These are phyloP conservation scores for Drosophila tristis DNA, from an alignment of 1,140 invertebrate genomes.

Conservation along the genomic window DNA sequence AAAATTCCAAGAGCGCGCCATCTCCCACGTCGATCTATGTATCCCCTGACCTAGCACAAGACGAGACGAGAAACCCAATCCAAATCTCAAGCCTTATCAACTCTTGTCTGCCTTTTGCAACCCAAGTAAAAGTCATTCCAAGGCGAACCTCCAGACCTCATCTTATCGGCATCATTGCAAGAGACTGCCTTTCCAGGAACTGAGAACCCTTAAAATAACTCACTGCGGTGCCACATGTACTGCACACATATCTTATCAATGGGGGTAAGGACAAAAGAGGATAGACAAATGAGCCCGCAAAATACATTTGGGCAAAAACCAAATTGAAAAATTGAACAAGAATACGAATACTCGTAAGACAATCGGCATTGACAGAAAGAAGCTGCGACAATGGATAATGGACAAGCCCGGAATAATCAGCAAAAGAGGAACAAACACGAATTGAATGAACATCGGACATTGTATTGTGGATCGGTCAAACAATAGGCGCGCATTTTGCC, in stretches of 20 bases:
- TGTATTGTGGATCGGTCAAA: constrained; percentile 23
- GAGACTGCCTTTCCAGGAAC: constrained; percentile 42
- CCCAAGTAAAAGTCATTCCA: constrained; percentile 23
- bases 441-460: constrained; percentile 61
- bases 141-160: constrained; percentile 4
- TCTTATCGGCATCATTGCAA: constrained; percentile 47
- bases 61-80: background rate
- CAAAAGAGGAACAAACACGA: constrained; percentile 56
- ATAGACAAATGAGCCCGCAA: constrained; percentile 57
- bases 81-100: constrained; percentile 23
- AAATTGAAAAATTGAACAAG: constrained; percentile 49
- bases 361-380: constrained; percentile 8
- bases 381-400: constrained; percentile 35
- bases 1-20: too few relatives aligned
- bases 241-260: constrained; percentile 47
- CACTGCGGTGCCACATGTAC: constrained; percentile 6
- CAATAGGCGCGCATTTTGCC: constrained; percentile 54
- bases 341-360: constrained; percentile 6
- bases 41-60: constrained; percentile 4
- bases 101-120: constrained; percentile 53
- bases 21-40: background rate
- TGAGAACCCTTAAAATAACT: background rate
- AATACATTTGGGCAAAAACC: constrained; percentile 31
- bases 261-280: constrained; percentile 21
- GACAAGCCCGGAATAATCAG: constrained; percentile 40